A percentile compares a stretch with the other conserved stretches of the same genome.
Evolutionary conservation across 1,140 invertebrate species (phyloP).

Genomic region (Scaptomyza montana): DNA sequence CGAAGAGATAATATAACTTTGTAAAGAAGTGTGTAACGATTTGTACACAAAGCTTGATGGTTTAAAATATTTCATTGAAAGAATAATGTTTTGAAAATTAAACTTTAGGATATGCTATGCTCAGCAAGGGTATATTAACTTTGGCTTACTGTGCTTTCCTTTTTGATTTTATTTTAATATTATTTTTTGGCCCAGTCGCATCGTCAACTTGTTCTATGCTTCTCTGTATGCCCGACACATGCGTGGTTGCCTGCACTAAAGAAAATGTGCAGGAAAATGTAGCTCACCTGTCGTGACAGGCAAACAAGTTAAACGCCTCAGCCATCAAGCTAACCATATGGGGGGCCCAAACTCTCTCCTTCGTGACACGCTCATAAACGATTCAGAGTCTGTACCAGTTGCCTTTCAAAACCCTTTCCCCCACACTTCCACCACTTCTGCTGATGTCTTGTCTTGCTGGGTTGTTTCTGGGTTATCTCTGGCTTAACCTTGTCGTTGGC

Average conservation of each 20-base stretch:
- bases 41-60: background rate
- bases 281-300: slow-evolving; percentile 65
- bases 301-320: slow-evolving; percentile 49
- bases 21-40: background rate
- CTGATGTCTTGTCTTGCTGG: background rate
- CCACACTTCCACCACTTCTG: background rate
- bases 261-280: slow-evolving; percentile 52
- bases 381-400: slow-evolving; percentile 55
- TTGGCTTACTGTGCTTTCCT: no score
- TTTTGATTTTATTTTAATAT: background rate
- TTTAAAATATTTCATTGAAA: no score
- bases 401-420: background rate
- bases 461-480: slow-evolving; percentile 1
- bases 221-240: slow-evolving; percentile 68
- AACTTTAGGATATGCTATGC: no score
- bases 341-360: slow-evolving; percentile 4
- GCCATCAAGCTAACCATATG: slow-evolving; percentile 45
- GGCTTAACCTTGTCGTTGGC: slow-evolving; percentile 70
- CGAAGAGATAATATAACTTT: background rate
- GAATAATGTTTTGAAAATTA: no score
- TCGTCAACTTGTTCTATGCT: slow-evolving; percentile 2
- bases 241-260: slow-evolving; percentile 55
- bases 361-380: slow-evolving; percentile 53
- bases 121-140: no score
- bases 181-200: no score